phyloP scores from a whole-genome alignment of 2,113 vertebrate species.

The Brachyistius frenatus region DNA sequence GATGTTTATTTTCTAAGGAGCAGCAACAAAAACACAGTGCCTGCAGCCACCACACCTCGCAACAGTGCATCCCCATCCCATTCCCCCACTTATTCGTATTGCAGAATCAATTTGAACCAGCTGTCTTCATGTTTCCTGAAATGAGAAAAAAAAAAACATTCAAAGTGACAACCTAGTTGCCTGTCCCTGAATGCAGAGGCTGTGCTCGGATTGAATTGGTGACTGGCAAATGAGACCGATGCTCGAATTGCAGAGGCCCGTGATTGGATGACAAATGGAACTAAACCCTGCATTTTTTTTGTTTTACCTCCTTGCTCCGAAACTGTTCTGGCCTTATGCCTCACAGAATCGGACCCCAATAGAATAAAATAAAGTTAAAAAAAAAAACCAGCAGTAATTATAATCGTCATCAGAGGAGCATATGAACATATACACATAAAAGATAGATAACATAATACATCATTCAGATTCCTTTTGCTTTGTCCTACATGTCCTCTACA shows the following conservation, averaged over 20 bases:
- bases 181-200: conserved; percentile 47
- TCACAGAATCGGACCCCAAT: conserved; percentile 26
- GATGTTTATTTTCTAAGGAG: not conserved
- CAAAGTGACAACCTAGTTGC: conserved; percentile 79
- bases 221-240: conserved; percentile 70
- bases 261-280: conserved; percentile 77
- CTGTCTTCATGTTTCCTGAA: conserved; percentile 64
- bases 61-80: conserved; percentile 38
- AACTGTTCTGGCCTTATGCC: conserved; percentile 25
- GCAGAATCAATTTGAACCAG: conserved; percentile 75
- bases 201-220: conserved; percentile 70
- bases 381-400: not conserved
- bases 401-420: not conserved
- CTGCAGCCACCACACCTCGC: conserved; percentile 19
- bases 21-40: not conserved
- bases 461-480: not conserved
- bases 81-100: conserved; percentile 40
- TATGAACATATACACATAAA: not conserved
- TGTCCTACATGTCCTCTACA: conserved; percentile 19
- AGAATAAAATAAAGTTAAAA: not conserved
- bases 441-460: not conserved
- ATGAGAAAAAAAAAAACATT: conserved; percentile 81
- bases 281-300: conserved; percentile 45
- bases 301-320: conserved; percentile 21
- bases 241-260: conserved; percentile 46